These are phyloP conservation scores for Ostrea edulis DNA, from an alignment of 1,140 invertebrate species.

Conservation along the genomic window DNA sequence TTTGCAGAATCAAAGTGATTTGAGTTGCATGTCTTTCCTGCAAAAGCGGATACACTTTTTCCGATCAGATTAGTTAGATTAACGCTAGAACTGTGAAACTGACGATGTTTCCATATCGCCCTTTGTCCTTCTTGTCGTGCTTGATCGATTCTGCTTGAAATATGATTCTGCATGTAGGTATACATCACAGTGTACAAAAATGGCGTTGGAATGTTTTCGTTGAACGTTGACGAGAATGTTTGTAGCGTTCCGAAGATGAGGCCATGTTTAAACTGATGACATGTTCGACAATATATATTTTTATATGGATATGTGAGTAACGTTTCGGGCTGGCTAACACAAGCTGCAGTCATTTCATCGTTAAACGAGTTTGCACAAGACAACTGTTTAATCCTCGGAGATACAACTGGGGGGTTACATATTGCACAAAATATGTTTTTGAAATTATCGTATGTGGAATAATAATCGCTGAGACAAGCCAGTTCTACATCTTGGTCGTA, in stretches of 20 bases:
- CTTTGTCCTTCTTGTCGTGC: not conserved
- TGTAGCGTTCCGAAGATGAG: not conserved
- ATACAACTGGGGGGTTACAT: not conserved
- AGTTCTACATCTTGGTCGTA: not conserved
- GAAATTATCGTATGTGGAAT: not conserved
- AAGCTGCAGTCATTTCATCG: not conserved
- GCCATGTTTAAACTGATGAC: not conserved
- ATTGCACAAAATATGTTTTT: not conserved
- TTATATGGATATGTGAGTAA: not conserved
- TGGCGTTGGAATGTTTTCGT: not conserved
- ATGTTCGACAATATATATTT: not conserved
- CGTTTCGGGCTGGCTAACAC: not conserved
- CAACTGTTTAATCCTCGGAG: not conserved
- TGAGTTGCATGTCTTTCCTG: not conserved
- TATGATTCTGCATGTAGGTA: not conserved
- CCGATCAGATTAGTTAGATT: not conserved
- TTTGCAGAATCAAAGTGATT: not conserved
- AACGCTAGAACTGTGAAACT: not conserved
- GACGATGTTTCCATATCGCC: not conserved
- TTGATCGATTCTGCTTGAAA: not conserved
- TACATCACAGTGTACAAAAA: not conserved
- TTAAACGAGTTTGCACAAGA: not conserved
- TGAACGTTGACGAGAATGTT: not conserved
- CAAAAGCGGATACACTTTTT: not conserved
- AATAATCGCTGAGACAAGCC: not conserved